These are phyloP conservation scores for Cydia fagiglandana DNA, from an alignment of 1,140 invertebrate genomes.

Conservation along the genomic window DNA sequence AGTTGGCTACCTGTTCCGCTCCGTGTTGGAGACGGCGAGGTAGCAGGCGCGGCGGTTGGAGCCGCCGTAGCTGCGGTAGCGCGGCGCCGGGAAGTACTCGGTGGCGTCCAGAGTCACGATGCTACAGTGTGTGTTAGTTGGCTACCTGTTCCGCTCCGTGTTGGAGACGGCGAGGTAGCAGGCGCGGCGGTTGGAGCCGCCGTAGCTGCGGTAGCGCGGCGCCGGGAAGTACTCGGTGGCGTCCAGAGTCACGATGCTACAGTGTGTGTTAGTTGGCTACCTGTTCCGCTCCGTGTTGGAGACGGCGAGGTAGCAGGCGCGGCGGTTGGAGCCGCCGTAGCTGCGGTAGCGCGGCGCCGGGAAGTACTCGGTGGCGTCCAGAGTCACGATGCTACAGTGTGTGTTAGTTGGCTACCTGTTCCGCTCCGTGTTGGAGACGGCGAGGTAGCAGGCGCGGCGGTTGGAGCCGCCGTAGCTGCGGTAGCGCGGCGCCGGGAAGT, in stretches of 20 bases:
- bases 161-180: conserved; percentile 83
- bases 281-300: conserved; percentile 33
- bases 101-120: no score
- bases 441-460: conserved; percentile 78
- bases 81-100: no score
- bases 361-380: no score
- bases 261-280: conserved; percentile 47
- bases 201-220: conserved; percentile 82
- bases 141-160: conserved; percentile 80
- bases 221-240: no score
- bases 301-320: no score
- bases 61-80: conserved; percentile 82
- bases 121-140: conserved; percentile 46
- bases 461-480: conserved; percentile 41
- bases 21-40: conserved; percentile 83
- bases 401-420: conserved; percentile 65
- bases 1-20: conserved; percentile 77
- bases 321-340: no score
- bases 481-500: no score
- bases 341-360: no score
- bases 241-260: conserved; percentile 60
- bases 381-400: no score
- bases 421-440: conserved; percentile 82
- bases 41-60: conserved; percentile 69
- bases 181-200: conserved; percentile 67